Evolutionary conservation across 2,797 vertebrate species (phyloP), one percentile per base, ranked within the genome.

Genomic region (Adelosebastes latens): DNA sequence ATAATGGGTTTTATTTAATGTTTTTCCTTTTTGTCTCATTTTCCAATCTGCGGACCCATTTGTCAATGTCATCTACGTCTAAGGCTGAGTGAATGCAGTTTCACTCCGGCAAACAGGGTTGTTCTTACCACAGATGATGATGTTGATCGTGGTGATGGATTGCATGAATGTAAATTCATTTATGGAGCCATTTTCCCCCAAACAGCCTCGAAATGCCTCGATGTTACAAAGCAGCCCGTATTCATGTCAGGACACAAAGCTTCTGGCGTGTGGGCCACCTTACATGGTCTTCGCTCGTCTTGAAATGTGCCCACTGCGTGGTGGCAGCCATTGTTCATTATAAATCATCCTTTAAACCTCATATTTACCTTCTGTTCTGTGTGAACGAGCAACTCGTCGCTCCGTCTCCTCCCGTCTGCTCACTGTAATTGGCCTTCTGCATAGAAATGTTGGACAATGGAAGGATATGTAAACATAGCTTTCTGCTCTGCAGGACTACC

Each of bases 1-100:
- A 90, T 91, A 94, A 93, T 93, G 87, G 92, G 81, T 95, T 94
- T 94, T 94, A 93, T 94, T 94, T 94, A 91, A 93, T 94, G 93
- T 94, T 94, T 94, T 93, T 91, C 88, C 87, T 79, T 92, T 65
- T 93, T 94, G 92, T 95, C 93, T 94, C 93, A 88, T 94, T 93
- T 93, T 91, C 90, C 90, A 93, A 94, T 95, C 93, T 90, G 77
- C 52, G 31, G 88, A 77, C 75, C 90, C 93, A 94, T 95, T 95
- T 92, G 90, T 95, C 94, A 94, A 59, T 91, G 94, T 94, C 93
- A 92, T 84, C 84, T 65, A 53, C 32, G 66, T 91, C 80, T 81
- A 80, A 92, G 90, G 88, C 90, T 87, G 89, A 91, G 84, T 86
- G 92, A 91, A 89, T 89, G 91, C 89, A 88, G 88, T 94, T 88